Evolutionary conservation across 1,140 invertebrate genomes (phyloP).

Genomic region (Ephestia elutella): DNA sequence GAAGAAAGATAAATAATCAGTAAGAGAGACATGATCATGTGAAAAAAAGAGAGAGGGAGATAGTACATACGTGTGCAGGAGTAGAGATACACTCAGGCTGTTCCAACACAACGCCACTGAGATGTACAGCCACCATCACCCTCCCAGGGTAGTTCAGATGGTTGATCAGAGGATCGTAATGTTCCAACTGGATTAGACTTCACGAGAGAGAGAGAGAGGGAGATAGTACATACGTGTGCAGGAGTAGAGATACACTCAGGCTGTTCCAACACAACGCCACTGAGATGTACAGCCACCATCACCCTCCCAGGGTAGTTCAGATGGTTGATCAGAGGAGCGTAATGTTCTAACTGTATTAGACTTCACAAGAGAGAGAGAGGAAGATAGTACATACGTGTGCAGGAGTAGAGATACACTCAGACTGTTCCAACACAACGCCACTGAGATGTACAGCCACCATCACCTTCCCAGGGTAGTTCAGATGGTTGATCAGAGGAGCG

Average conservation of each 20-base stretch:
- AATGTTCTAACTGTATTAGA: conserved; percentile 89
- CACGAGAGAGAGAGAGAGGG: background rate
- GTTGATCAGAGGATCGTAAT: conserved; percentile 89
- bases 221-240: conserved; percentile 75
- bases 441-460: conserved; percentile 91
- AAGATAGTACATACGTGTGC: conserved; percentile 75
- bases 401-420: conserved; percentile 88
- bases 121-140: conserved; percentile 89
- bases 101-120: conserved; percentile 91
- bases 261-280: conserved; percentile 88
- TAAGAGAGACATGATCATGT: too few species aligned
- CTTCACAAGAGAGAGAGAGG: too few species aligned
- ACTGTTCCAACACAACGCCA: conserved; percentile 86
- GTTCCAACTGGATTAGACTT: conserved; percentile 86
- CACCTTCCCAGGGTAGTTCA: conserved; percentile 93
- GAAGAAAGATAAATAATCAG: too few species aligned
- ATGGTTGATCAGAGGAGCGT: conserved; percentile 87
- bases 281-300: conserved; percentile 89
- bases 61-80: conserved; percentile 79
- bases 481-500: conserved; percentile 87
- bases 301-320: conserved; percentile 94
- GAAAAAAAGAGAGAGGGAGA: background rate
- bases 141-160: conserved; percentile 94
- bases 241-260: conserved; percentile 88
- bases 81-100: conserved; percentile 85